Evolutionary conservation across 2,113 vertebrate genomes (phyloP).

Genomic region (Conger conger): DNA sequence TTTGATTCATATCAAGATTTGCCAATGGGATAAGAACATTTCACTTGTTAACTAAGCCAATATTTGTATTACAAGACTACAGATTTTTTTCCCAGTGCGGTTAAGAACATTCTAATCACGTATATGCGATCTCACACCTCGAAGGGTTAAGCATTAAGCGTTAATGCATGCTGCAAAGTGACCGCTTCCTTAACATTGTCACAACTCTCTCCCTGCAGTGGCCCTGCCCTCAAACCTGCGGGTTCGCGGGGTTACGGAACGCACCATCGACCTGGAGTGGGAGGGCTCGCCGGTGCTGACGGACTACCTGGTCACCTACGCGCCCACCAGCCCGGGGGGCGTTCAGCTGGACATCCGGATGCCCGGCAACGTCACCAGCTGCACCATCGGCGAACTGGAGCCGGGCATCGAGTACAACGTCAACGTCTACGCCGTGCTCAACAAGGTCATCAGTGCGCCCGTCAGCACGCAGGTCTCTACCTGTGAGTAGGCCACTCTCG

Average conservation of each 20-base stretch:
- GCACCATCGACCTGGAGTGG: constrained; percentile 86
- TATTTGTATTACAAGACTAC: too few species aligned
- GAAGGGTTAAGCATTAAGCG: too few species aligned
- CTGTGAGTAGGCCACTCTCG: constrained; percentile 74
- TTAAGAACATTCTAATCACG: too few species aligned
- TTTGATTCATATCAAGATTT: too few species aligned
- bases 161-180: neutral
- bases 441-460: constrained; percentile 81
- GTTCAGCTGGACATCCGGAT: constrained; percentile 84
- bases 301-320: constrained; percentile 88
- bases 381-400: constrained; percentile 81
- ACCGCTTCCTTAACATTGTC: too few species aligned
- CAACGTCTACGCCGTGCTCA: constrained; percentile 86
- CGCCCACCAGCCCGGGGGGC: constrained; percentile 74
- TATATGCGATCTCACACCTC: too few species aligned
- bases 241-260: constrained; percentile 79
- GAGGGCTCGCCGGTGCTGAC: constrained; percentile 80
- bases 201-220: constrained; percentile 67
- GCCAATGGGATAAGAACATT: too few species aligned
- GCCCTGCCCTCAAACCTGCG: constrained; percentile 83
- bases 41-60: too few species aligned
- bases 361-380: constrained; percentile 81
- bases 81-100: too few species aligned
- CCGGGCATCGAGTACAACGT: constrained; percentile 90
- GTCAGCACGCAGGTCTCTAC: constrained; percentile 81